Evolutionary conservation across 2,888 invertebrate species (phyloP).

Genomic region (Tiphia femorata): DNA sequence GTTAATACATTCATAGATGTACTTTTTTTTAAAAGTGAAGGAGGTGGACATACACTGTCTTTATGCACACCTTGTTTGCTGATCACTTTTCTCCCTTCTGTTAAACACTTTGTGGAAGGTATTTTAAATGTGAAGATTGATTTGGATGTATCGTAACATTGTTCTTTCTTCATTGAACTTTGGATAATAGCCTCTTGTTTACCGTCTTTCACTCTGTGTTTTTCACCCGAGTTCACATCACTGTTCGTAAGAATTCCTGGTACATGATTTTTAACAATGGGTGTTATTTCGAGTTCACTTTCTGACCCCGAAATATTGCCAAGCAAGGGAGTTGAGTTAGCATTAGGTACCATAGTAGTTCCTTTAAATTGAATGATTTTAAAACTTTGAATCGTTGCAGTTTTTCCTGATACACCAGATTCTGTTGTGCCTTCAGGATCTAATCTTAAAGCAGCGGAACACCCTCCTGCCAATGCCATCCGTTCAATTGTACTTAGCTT

Average conservation of each 20-base stretch:
- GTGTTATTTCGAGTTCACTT: conserved; percentile 63
- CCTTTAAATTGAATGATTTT: too few species aligned
- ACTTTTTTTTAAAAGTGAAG: conserved; percentile 57
- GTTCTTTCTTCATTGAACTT: conserved; percentile 16
- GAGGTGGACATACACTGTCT: conserved; percentile 14
- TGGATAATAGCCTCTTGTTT: conserved; percentile 16
- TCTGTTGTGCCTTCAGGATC: conserved; percentile 70
- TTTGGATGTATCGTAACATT: not conserved
- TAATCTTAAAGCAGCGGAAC: conserved; percentile 65
- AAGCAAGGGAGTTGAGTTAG: conserved; percentile 54
- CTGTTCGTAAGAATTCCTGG: conserved; percentile 48
- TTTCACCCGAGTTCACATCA: conserved; percentile 38
- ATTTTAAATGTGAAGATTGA: conserved; percentile 30
- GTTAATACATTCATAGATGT: conserved; percentile 61
- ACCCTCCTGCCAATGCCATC: conserved; percentile 71
- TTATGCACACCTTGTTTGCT: conserved; percentile 18
- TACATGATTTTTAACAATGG: conserved; percentile 59
- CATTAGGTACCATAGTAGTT: conserved; percentile 50
- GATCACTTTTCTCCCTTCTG: conserved; percentile 23
- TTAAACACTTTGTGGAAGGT: conserved; percentile 36
- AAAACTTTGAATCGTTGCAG: conserved; percentile 27
- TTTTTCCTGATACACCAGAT: conserved; percentile 36
- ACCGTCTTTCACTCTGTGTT: conserved; percentile 13
- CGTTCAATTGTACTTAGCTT: conserved; percentile 76
- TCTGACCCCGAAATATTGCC: conserved; percentile 55